A percentile compares a stretch with the other conserved stretches of the same genome.
Conservation (phyloP, 2,113 vertebrate genomes). For the Pomatostomus ruficeps region DNA sequence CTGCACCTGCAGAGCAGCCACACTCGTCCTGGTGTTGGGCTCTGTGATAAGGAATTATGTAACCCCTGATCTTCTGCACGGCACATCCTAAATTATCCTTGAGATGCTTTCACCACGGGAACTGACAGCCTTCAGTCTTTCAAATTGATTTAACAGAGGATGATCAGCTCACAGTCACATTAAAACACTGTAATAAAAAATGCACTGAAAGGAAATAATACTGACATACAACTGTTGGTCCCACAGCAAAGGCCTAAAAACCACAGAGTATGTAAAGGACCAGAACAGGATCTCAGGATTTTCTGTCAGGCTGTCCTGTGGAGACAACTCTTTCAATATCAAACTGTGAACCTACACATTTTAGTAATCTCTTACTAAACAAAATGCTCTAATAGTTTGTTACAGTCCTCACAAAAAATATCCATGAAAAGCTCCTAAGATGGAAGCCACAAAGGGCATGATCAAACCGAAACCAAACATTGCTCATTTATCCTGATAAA, state of each 20-base stretch:
- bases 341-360: not conserved
- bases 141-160: not conserved
- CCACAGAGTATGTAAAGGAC: not conserved
- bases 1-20: not conserved
- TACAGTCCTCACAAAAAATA: not conserved
- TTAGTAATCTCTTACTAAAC: not conserved
- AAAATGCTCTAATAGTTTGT: not conserved
- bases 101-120: not conserved
- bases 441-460: not conserved
- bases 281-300: not conserved
- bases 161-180: not conserved
- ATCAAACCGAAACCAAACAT: not conserved
- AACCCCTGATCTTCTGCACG: not conserved
- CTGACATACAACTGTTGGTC: not conserved
- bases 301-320: not conserved
- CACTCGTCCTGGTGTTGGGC: not conserved
- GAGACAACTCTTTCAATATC: not conserved
- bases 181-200: not conserved
- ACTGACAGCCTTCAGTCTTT: not conserved
- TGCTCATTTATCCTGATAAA: not conserved
- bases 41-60: not conserved
- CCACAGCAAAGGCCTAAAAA: not conserved
- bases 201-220: not conserved
- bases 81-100: not conserved
- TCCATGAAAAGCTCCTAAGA: not conserved